These are phyloP conservation scores for Siderastrea radians DNA, from an alignment of 92 coral and sea anemone genomes.

Conservation along the genomic window DNA sequence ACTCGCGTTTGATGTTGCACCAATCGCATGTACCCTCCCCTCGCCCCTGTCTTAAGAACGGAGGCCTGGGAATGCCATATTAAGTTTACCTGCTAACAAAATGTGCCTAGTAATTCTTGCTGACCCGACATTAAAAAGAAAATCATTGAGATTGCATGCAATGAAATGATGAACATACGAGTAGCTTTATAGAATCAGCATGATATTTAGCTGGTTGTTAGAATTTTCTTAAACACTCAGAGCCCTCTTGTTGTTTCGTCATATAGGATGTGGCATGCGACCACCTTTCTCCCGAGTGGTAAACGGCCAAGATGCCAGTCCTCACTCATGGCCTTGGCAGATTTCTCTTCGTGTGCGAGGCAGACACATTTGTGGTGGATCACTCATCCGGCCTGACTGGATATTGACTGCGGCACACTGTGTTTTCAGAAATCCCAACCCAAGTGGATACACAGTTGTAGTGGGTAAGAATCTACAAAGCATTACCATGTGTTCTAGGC, in stretches of 20 bases:
- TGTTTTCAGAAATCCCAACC: slow-evolving; percentile 65
- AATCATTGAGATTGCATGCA: no score
- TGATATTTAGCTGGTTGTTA: no score
- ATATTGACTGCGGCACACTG: slow-evolving; percentile 85
- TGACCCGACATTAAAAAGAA: no score
- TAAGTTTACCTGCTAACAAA: no score
- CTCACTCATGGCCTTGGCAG: slow-evolving; percentile 88
- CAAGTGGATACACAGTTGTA: slow-evolving; percentile 72
- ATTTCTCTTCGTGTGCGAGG: slow-evolving; percentile 66
- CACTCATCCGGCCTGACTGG: slow-evolving; percentile 75
- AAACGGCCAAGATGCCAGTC: slow-evolving; percentile 71
- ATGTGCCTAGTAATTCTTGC: no score
- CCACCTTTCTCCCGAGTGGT: slow-evolving; percentile 73
- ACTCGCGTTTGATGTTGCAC: no score
- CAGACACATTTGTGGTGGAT: slow-evolving; percentile 81
- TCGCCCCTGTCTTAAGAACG: no score
- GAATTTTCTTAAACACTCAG: no score
- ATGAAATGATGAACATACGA: no score
- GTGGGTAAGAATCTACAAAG: slow-evolving; percentile 55
- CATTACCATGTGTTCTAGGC: no score
- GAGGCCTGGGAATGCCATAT: no score
- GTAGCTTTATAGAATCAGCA: not conserved
- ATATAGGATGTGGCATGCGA: slow-evolving; percentile 75
- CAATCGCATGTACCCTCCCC: no score
- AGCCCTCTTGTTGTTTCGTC: not conserved